Percentiles rank a stretch among this genome's conserved stretches.
Conservation (phyloP, 2,113 vertebrate genomes). For the Rhombomys opimus region DNA sequence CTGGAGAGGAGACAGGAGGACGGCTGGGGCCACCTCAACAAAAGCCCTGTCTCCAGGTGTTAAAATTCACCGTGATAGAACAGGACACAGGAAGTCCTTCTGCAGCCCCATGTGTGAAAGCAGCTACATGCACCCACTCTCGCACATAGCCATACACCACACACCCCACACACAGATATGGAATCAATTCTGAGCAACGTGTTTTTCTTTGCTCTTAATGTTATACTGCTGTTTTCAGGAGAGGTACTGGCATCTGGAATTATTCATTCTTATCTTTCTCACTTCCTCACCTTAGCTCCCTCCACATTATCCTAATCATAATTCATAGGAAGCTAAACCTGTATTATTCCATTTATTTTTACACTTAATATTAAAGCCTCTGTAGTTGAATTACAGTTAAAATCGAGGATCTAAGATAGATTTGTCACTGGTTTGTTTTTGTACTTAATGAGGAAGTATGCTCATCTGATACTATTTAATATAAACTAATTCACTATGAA, state of each 20-base stretch:
- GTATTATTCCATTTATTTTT: background rate
- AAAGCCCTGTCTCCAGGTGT: background rate
- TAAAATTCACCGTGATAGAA: background rate
- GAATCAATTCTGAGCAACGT: background rate
- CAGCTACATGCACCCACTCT: background rate
- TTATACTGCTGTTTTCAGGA: background rate
- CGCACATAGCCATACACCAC: background rate
- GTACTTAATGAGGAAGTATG: slow-evolving; percentile 48
- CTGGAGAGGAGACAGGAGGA: too few relatives aligned
- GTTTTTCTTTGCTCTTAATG: background rate
- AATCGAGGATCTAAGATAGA: slow-evolving; percentile 35
- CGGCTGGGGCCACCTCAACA: background rate
- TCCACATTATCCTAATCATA: background rate
- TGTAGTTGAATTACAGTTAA: background rate
- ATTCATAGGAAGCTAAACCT: background rate
- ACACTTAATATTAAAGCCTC: background rate
- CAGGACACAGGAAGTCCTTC: background rate
- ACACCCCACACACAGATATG: background rate
- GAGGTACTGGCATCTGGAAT: background rate
- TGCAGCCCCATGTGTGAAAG: too few relatives aligned
- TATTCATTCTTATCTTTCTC: background rate
- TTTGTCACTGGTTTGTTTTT: slow-evolving; percentile 43
- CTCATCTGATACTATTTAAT: background rate
- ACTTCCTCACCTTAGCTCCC: background rate
- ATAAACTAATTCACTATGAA: slow-evolving; percentile 63